Percentiles rank a stretch among this genome's conserved stretches.
phyloP scores from a whole-genome alignment of 2,113 vertebrate genomes.

The Hemiprocne comata region DNA sequence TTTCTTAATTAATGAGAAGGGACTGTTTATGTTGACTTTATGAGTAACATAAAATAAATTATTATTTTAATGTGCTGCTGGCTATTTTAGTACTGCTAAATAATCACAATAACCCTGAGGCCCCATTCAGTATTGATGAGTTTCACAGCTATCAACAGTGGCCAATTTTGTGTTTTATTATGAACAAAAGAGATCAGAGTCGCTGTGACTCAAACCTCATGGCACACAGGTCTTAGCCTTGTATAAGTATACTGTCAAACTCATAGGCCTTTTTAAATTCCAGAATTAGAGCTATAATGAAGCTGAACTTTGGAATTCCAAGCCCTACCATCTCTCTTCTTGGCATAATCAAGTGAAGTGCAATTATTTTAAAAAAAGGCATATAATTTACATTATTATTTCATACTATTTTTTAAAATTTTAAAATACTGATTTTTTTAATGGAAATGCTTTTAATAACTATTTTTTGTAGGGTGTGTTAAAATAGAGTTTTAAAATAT shows the following conservation, averaged over 20 bases:
- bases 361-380: background rate
- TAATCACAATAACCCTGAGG: background rate
- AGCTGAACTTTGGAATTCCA: background rate
- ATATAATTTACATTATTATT: background rate
- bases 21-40: background rate
- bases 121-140: background rate
- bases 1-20: background rate
- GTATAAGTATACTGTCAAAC: background rate
- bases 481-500: background rate
- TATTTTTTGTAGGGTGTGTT: background rate
- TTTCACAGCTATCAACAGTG: background rate
- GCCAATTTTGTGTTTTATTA: background rate
- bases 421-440: background rate
- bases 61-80: background rate
- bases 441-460: background rate
- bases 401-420: background rate
- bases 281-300: background rate
- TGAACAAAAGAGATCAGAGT: background rate
- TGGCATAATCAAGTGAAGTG: background rate
- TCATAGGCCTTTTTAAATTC: background rate
- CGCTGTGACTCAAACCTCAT: background rate
- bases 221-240: background rate
- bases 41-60: background rate
- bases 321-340: background rate
- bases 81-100: background rate